phyloP scores from a whole-genome alignment of 1,140 invertebrate species.

The Argopecten irradians region DNA sequence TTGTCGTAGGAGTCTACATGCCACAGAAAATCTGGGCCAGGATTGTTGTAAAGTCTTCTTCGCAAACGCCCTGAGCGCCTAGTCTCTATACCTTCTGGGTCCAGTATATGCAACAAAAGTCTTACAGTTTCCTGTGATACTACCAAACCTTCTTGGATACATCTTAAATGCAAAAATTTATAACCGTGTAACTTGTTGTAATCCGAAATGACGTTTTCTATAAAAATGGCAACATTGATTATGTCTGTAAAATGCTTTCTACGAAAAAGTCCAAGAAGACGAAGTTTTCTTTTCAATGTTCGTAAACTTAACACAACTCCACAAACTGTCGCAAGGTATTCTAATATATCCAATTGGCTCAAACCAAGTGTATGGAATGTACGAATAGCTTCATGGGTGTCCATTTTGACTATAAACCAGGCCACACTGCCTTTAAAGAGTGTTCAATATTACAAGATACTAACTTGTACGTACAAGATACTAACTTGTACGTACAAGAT shows the following conservation, averaged over 20 bases:
- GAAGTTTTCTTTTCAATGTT: too few relatives aligned
- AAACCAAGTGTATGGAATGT: too few relatives aligned
- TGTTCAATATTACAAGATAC: too few relatives aligned
- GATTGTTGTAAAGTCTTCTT: conserved; percentile 55
- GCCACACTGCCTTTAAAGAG: too few relatives aligned
- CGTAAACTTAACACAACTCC: too few relatives aligned
- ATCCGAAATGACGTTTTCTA: not conserved
- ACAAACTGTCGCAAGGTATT: too few relatives aligned
- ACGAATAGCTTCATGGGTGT: too few relatives aligned
- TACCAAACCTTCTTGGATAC: conserved; percentile 4
- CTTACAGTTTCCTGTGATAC: conserved; percentile 25
- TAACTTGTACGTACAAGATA: too few relatives aligned
- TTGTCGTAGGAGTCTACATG: conserved; percentile 11
- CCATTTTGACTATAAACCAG: too few relatives aligned
- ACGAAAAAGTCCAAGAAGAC: not conserved
- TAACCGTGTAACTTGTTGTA: conserved; percentile 34
- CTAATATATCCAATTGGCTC: too few relatives aligned
- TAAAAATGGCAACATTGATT: conserved; percentile 15
- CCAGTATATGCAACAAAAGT: conserved; percentile 41
- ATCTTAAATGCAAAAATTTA: conserved; percentile 43
- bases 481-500: too few relatives aligned
- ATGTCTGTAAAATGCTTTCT: conserved; percentile 16
- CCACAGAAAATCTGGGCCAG: conserved; percentile 42
- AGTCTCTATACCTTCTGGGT: conserved; percentile 40
- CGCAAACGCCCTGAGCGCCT: conserved; percentile 36